Evolutionary conservation across 2,113 vertebrate genomes (phyloP).

Genomic region (Hipposideros armiger): DNA sequence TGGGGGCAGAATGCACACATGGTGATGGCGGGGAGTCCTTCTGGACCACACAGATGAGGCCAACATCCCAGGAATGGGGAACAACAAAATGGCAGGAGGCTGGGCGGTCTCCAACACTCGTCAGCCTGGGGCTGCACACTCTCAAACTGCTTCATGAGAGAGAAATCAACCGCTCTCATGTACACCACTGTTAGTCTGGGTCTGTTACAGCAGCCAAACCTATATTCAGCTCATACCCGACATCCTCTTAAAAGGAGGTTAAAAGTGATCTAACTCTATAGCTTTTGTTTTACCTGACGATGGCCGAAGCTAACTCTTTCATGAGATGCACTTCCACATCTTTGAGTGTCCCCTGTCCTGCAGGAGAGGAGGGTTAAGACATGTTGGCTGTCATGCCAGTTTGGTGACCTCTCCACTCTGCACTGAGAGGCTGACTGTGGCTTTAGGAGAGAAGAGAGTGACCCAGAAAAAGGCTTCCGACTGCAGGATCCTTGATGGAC

Average conservation of each 20-base stretch:
- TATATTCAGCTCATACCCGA: background rate
- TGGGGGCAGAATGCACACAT: background rate
- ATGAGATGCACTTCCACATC: background rate
- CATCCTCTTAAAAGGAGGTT: background rate
- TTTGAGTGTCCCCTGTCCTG: background rate
- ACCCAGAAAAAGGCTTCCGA: background rate
- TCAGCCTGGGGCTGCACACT: background rate
- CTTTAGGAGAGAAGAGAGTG: background rate
- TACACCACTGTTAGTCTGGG: background rate
- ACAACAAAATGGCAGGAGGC: background rate
- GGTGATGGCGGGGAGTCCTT: background rate
- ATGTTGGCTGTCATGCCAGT: background rate
- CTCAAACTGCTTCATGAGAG: background rate
- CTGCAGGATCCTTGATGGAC: background rate
- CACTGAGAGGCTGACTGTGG: background rate
- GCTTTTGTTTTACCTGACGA: background rate
- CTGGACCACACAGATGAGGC: background rate
- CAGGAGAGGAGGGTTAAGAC: background rate
- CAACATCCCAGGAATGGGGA: background rate
- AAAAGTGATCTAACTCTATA: background rate
- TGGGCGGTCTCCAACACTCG: background rate
- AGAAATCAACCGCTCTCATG: background rate
- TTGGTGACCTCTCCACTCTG: slow-evolving; percentile 15
- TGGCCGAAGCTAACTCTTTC: background rate
- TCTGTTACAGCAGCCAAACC: background rate